Conservation (phyloP, 2,797 vertebrate genomes). For the Toxotes lorentzi region DNA sequence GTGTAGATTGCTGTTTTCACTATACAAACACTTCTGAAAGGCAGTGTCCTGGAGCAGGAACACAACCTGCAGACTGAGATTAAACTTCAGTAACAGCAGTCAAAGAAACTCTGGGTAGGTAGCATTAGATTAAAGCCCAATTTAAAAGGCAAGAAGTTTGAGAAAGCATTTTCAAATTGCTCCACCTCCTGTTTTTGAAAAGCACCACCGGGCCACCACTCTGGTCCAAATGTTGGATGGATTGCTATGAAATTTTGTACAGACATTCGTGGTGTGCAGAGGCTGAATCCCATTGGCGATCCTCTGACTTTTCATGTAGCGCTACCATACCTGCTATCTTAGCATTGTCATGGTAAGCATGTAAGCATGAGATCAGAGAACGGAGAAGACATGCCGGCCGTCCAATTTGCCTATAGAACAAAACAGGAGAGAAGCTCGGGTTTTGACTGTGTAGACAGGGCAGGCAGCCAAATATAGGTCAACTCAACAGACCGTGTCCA, state of each 20-base stretch:
- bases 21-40: neutral
- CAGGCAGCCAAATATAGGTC: conserved; percentile 81
- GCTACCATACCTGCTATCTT: too few species aligned
- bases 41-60: neutral
- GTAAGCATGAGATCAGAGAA: too few species aligned
- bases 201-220: neutral
- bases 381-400: neutral
- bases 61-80: conserved; percentile 8
- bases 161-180: neutral
- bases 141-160: neutral
- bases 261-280: neutral
- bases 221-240: neutral
- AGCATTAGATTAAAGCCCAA: neutral
- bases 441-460: conserved; percentile 61
- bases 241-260: neutral
- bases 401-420: conserved; percentile 39
- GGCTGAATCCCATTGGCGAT: too few species aligned
- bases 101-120: neutral
- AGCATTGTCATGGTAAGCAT: too few species aligned
- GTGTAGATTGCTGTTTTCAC: conserved; percentile 5
- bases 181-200: neutral
- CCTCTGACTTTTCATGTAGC: too few species aligned
- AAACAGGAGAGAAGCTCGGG: conserved; percentile 37
- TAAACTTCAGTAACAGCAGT: neutral
- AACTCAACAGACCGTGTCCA: conserved; percentile 71